phyloP scores from a whole-genome alignment of 2,797 vertebrate genomes.

The Potorous gilbertii region DNA sequence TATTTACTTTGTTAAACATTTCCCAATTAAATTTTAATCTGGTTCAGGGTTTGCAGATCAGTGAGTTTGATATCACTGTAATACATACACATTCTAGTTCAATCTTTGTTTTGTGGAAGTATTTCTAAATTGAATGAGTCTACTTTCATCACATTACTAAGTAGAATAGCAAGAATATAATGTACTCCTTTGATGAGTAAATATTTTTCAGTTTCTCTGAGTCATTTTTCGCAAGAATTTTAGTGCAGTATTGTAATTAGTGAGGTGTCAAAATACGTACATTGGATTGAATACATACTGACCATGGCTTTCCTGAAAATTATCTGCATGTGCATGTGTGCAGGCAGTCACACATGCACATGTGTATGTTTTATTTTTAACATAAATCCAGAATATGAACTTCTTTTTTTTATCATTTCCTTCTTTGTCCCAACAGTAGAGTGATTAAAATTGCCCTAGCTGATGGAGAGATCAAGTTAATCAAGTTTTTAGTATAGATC shows the following conservation, averaged over 20 bases:
- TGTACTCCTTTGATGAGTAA: not conserved
- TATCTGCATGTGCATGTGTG: not conserved
- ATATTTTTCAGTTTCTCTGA: not conserved
- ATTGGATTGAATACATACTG: not conserved
- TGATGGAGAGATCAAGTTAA: not conserved
- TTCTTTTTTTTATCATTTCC: not conserved
- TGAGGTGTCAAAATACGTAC: not conserved
- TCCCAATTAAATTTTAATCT: not conserved
- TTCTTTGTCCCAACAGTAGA: not conserved
- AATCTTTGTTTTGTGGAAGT: not conserved
- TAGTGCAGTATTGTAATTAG: not conserved
- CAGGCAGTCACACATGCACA: not conserved
- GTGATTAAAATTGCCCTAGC: not conserved
- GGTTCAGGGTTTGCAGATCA: not conserved
- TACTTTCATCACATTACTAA: not conserved
- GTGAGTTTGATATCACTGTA: not conserved
- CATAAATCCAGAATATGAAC: not conserved
- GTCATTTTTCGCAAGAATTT: not conserved
- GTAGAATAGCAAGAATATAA: not conserved
- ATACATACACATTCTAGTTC: not conserved
- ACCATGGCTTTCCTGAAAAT: not conserved
- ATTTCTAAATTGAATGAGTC: not conserved
- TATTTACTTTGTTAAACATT: not conserved
- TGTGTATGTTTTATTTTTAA: not conserved
- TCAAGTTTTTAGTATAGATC: not conserved